Evolutionary conservation across 2,797 vertebrate species (phyloP), one percentile per base, ranked within the genome.

Genomic region (Coccyzus lansbergi): DNA sequence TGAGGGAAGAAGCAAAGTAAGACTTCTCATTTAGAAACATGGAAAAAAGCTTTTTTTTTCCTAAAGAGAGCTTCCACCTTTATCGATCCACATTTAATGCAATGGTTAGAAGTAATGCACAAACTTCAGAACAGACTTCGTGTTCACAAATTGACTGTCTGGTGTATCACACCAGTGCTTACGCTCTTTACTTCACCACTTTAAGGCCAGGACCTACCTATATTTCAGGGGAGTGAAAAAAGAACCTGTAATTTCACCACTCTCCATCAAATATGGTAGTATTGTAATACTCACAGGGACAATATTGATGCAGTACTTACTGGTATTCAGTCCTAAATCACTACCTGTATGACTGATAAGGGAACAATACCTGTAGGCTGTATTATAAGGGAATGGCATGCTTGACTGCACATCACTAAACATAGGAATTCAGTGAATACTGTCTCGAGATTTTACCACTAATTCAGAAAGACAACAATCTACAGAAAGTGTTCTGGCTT

Each of bases 1-100:
- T 29, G 34, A 83, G 7, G 20, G 15, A 8, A 62, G 14, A 76
- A 77, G 10, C 20, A 56, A 64, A 64, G 16, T 4, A 56, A 72
- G 22, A 38, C 3, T 25, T 88, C 69, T 15, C 12, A 69, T 9
- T 2, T 19, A 79, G n/a, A 83, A 70, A 68, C 5, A 4, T 29
- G 8, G 0, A 40, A 33, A 55, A 77, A 77, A 71, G 46, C 0
- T 7, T 0, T 10, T 13, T n/a, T 31, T n/a, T 4, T 0, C 1
- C 15, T 5, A 1, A 5, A 84, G 52, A 75, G 15, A 18, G 3
- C 4, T 82, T 64, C 53, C 88, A 22, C 14, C 8, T 88, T 42
- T 52, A 77, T n/a, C 76, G 80, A 70, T 60, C 18, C 36, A 78
- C 51, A 87, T 90, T 85, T 81, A 78, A 51, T 69, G 44, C 49